Evolutionary conservation across 2,113 vertebrate species (phyloP).

Genomic region (Mungos mungo): DNA sequence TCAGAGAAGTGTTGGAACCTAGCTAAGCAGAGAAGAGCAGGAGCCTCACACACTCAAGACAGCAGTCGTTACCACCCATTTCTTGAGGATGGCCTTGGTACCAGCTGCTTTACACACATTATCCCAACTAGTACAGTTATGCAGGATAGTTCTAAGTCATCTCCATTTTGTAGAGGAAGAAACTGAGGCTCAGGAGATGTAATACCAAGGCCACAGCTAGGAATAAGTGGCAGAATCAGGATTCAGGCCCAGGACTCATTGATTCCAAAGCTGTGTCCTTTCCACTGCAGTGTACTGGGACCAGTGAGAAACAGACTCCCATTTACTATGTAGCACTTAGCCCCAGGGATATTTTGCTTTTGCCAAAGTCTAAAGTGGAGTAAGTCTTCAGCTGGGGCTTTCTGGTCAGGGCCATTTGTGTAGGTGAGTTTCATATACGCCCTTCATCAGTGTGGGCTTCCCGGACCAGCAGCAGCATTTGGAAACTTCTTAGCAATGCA

Average conservation of each 20-base stretch:
- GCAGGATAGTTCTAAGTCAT: neutral
- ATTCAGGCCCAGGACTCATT: neutral
- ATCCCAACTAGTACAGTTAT: neutral
- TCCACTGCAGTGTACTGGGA: neutral
- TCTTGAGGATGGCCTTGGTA: neutral
- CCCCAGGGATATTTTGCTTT: neutral
- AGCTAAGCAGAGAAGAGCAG: neutral
- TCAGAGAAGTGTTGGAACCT: neutral
- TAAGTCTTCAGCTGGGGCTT: neutral
- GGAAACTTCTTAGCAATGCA: neutral
- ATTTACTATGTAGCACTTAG: neutral
- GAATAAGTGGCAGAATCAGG: neutral
- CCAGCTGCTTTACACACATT: neutral
- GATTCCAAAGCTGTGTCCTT: neutral
- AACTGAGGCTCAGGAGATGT: neutral
- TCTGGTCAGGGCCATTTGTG: neutral
- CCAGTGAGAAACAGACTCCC: neutral
- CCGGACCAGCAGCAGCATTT: neutral
- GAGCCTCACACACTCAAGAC: neutral
- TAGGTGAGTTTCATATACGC: neutral
- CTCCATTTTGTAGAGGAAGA: neutral
- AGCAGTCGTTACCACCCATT: neutral
- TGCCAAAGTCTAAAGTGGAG: neutral
- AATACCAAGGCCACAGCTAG: neutral
- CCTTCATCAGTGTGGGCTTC: rapidly evolving